phyloP scores from a whole-genome alignment of 1,140 invertebrate genomes.

The Eupeodes corollae region DNA sequence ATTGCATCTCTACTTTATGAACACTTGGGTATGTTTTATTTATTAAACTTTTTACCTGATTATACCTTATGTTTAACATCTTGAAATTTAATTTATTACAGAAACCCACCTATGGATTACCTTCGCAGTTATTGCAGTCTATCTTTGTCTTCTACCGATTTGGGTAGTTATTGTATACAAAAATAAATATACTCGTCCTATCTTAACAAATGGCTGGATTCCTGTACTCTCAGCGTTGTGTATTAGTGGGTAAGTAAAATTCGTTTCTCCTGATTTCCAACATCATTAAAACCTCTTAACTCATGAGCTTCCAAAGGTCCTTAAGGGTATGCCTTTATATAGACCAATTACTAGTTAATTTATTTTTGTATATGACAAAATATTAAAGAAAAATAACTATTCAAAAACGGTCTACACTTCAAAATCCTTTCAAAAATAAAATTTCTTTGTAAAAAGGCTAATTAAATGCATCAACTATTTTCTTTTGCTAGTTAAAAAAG shows the following conservation, averaged over 20 bases:
- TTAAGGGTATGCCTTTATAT: no score
- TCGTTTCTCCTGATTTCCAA: no score
- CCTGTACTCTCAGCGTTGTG: slow-evolving; percentile 75
- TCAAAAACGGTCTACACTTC: no score
- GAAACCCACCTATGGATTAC: slow-evolving; percentile 53
- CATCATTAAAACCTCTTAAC: no score
- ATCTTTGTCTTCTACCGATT: slow-evolving; percentile 61
- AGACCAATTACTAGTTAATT: no score
- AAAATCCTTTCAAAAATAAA: no score
- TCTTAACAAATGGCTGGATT: slow-evolving; percentile 72
- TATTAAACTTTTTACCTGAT: not conserved
- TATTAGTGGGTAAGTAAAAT: slow-evolving; percentile 63
- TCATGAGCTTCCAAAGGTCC: no score
- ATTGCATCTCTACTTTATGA: slow-evolving; percentile 60
- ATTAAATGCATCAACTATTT: no score
- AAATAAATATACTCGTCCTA: slow-evolving; percentile 67
- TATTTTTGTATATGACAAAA: no score
- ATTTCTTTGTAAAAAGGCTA: no score
- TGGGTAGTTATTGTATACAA: slow-evolving; percentile 65
- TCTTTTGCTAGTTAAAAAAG: no score
- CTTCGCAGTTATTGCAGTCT: slow-evolving; percentile 50
- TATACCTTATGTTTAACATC: not conserved
- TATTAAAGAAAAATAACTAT: no score
- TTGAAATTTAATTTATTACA: slow-evolving; percentile 25
- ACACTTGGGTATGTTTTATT: slow-evolving; percentile 43